These are phyloP conservation scores for Bombus polaris DNA, from an alignment of 1,140 invertebrate species.

Conservation along the genomic window DNA sequence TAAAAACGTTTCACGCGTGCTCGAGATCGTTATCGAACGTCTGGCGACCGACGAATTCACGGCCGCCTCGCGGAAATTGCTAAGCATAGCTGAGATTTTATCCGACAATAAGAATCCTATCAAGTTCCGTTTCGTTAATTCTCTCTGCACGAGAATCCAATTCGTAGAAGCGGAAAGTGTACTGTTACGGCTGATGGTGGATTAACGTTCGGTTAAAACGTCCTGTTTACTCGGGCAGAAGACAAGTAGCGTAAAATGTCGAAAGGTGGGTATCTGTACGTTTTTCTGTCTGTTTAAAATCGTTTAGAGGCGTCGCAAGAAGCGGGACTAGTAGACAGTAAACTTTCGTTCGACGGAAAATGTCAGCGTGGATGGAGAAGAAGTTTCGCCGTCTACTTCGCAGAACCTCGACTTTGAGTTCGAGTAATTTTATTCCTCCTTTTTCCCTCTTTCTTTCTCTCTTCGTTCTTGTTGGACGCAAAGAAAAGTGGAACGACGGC, in stretches of 20 bases:
- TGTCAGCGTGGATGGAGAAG: background rate
- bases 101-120: no score
- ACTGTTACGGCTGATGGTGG: background rate
- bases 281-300: background rate
- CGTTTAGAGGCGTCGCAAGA: slow-evolving; percentile 9
- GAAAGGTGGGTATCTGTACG: background rate
- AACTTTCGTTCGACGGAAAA: background rate
- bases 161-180: background rate
- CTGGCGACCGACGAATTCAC: no score
- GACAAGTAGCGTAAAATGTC: background rate
- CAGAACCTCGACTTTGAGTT: slow-evolving; percentile 10
- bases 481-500: slow-evolving; percentile 16
- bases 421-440: slow-evolving; percentile 25
- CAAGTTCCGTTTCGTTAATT: background rate
- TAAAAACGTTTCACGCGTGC: background rate
- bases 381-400: background rate
- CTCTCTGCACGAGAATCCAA: background rate
- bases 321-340: background rate
- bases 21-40: background rate
- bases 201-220: no score
- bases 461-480: background rate
- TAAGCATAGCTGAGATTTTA: no score
- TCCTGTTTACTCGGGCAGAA: background rate
- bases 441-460: background rate
- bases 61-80: no score